Percentiles rank a stretch among this genome's conserved stretches.
Evolutionary conservation across 2,797 vertebrate species (phyloP).

Genomic region (Sebastes reedi): DNA sequence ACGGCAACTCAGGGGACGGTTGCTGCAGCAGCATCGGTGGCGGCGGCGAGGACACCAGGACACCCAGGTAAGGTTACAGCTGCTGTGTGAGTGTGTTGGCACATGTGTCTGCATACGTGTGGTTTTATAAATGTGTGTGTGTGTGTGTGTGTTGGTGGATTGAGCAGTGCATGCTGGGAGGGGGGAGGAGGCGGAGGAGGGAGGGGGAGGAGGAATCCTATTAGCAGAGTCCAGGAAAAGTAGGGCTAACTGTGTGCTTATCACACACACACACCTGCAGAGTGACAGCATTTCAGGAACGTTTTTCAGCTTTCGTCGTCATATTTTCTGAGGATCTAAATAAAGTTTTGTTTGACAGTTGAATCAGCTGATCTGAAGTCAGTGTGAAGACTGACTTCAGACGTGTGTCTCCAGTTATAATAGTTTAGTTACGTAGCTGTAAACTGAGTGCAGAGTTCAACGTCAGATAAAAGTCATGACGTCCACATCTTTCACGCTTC

Average conservation of each 20-base stretch:
- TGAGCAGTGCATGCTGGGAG: slow-evolving; percentile 53
- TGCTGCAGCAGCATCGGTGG: slow-evolving; percentile 17
- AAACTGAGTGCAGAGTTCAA: too few relatives aligned
- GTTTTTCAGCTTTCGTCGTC: too few relatives aligned
- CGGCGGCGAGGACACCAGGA: slow-evolving; percentile 48
- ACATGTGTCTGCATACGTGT: not conserved
- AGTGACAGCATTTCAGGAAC: not conserved
- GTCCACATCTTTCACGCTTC: too few relatives aligned
- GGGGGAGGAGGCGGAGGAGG: slow-evolving; percentile 6
- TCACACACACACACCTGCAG: not conserved
- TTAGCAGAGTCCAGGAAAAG: slow-evolving; percentile 79
- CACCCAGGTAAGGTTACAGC: slow-evolving; percentile 63
- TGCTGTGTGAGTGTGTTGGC: slow-evolving; percentile 2
- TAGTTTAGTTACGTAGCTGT: too few relatives aligned
- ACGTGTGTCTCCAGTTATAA: not conserved
- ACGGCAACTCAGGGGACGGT: slow-evolving; percentile 54
- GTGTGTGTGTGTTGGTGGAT: slow-evolving; percentile 24
- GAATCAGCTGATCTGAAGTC: too few relatives aligned
- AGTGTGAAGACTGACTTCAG: not conserved
- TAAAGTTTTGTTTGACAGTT: not conserved
- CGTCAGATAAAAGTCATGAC: too few relatives aligned
- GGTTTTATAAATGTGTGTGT: not conserved
- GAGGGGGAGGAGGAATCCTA: slow-evolving; percentile 72
- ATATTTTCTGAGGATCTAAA: not conserved
- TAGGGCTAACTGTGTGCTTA: slow-evolving; percentile 31